Evolutionary conservation across 2,888 invertebrate species (phyloP).

Genomic region (Synergus gifuensis): DNA sequence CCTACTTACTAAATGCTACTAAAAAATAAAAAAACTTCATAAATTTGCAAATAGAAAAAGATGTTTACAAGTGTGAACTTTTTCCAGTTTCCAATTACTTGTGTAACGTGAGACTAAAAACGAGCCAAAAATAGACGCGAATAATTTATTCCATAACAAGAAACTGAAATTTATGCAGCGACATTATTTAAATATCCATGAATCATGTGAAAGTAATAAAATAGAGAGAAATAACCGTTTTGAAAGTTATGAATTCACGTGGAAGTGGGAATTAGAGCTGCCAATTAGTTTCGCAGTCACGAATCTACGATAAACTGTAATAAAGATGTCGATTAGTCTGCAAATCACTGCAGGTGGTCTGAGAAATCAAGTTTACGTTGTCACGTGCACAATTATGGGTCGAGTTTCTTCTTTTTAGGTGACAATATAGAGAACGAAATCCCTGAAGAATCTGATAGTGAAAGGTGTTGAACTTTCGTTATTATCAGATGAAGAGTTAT

Average conservation of each 20-base stretch:
- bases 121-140: neutral
- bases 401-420: conserved; percentile 29
- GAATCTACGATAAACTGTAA: conserved; percentile 29
- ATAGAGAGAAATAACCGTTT: neutral
- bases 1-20: too few relatives aligned
- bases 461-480: conserved; percentile 18
- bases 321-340: conserved; percentile 29
- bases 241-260: conserved; percentile 10
- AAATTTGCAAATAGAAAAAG: too few relatives aligned
- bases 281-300: conserved; percentile 14
- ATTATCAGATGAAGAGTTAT: neutral
- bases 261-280: conserved; percentile 15
- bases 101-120: neutral
- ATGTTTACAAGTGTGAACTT: neutral
- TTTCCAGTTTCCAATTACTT: neutral
- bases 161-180: neutral
- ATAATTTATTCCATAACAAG: neutral
- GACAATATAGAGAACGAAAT: neutral
- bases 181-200: neutral
- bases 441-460: neutral
- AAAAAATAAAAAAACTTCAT: too few relatives aligned
- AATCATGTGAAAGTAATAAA: conserved; percentile 18
- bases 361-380: conserved; percentile 28
- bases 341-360: conserved; percentile 10
- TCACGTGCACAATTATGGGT: conserved; percentile 30